These are phyloP conservation scores for Scaptomyza cyrtandrae DNA, from an alignment of 2,888 invertebrate species.

Conservation along the genomic window DNA sequence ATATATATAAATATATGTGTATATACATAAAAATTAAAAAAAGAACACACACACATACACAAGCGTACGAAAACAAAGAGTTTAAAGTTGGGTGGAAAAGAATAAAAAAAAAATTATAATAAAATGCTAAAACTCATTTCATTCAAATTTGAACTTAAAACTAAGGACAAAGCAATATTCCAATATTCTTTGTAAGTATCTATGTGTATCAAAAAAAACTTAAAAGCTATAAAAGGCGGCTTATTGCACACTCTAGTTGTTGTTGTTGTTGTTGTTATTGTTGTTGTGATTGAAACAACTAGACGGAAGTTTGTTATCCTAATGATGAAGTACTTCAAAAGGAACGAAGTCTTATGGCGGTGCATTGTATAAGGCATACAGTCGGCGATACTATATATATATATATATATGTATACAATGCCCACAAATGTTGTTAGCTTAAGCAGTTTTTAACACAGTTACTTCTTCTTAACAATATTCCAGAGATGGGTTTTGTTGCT, in stretches of 20 bases:
- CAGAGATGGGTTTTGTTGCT: slow-evolving; percentile 8
- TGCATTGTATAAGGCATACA: slow-evolving; percentile 34
- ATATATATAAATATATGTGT: background rate
- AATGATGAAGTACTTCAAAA: slow-evolving; percentile 54
- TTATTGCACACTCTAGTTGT: slow-evolving; percentile 39
- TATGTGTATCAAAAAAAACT: slow-evolving; percentile 23
- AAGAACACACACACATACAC: background rate
- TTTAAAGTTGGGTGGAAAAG: no score
- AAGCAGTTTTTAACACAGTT: slow-evolving; percentile 33
- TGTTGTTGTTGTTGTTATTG: background rate
- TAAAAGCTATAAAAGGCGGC: slow-evolving; percentile 38
- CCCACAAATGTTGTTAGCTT: slow-evolving; percentile 4
- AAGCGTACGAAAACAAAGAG: background rate
- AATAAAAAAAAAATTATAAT: background rate
- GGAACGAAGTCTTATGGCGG: slow-evolving; percentile 71
- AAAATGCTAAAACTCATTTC: background rate
- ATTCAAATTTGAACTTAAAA: background rate
- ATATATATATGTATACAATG: slow-evolving; percentile 5
- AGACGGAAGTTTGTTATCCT: slow-evolving; percentile 28
- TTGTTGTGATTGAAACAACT: slow-evolving; percentile 12
- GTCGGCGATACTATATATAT: background rate
- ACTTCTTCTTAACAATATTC: slow-evolving; percentile 18
- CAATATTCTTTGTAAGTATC: slow-evolving; percentile 12
- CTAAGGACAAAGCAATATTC: background rate
- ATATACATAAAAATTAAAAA: no score